Conservation (phyloP, 1,140 invertebrate species). For the Sycobia sp. region DNA sequence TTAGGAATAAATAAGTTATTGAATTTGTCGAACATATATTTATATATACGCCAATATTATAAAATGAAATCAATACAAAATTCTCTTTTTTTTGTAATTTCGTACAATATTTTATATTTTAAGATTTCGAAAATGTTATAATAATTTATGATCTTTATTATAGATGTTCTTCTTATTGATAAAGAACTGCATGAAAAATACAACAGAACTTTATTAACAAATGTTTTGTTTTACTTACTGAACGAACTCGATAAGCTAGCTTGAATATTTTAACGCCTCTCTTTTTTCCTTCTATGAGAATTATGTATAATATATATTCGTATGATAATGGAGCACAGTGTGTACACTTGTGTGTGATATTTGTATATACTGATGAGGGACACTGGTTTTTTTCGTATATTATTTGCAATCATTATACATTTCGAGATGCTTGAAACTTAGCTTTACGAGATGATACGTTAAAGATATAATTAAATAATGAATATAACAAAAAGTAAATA, state of each 20-base stretch:
- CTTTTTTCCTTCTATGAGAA: constrained; percentile 35
- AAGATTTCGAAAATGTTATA: no score
- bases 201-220: no score
- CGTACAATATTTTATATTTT: no score
- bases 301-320: constrained; percentile 26
- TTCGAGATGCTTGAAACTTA: constrained; percentile 19
- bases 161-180: no score
- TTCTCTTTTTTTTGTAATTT: no score
- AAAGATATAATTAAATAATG: constrained; percentile 31
- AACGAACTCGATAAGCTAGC: constrained; percentile 22
- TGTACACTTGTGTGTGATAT: constrained; percentile 7
- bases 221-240: no score
- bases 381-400: constrained; percentile 25
- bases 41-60: no score
- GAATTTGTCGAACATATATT: no score
- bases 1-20: no score
- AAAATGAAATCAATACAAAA: no score
- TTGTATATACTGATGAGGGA: constrained; percentile 30
- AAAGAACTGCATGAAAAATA: no score
- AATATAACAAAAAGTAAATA: constrained; percentile 35
- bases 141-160: no score
- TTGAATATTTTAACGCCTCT: constrained; percentile 29
- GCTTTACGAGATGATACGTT: constrained; percentile 21
- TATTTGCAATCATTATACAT: constrained; percentile 32
- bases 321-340: constrained; percentile 26